These are phyloP conservation scores for Crotalus viridis DNA, from an alignment of 2,113 vertebrate species.

Conservation along the genomic window DNA sequence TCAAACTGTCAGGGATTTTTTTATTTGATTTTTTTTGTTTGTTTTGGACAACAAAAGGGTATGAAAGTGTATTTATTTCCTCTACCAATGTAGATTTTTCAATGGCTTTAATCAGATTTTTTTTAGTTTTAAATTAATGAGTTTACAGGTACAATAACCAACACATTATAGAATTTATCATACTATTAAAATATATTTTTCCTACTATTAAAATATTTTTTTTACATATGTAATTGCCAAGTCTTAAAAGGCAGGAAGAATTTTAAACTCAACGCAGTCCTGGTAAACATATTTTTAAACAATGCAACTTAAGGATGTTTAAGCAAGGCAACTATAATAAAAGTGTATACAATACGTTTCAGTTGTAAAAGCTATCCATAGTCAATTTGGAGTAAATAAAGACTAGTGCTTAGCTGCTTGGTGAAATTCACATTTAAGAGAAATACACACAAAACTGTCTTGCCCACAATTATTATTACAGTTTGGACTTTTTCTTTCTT, in stretches of 20 bases:
- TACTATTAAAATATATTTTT: background rate
- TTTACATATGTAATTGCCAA: background rate
- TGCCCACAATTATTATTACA: background rate
- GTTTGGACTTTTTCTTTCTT: background rate
- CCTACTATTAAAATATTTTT: background rate
- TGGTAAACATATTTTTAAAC: background rate
- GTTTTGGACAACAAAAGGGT: conserved; percentile 42
- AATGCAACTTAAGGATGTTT: background rate
- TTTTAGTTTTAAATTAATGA: conserved; percentile 1
- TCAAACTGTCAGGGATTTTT: background rate
- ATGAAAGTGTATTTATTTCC: conserved; percentile 40
- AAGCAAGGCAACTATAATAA: background rate
- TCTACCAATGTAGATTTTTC: conserved; percentile 34
- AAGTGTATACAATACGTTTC: background rate
- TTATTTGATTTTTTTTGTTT: too few relatives aligned
- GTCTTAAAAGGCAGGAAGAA: background rate
- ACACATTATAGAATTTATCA: background rate
- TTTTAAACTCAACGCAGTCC: background rate
- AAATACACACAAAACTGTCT: background rate
- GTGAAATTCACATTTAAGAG: background rate
- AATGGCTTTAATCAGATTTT: background rate
- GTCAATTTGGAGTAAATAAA: background rate
- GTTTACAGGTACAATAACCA: background rate
- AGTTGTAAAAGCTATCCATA: background rate
- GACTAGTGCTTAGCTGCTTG: background rate